Conservation (phyloP, 2,113 vertebrate species). For the Scalopus aquaticus region DNA sequence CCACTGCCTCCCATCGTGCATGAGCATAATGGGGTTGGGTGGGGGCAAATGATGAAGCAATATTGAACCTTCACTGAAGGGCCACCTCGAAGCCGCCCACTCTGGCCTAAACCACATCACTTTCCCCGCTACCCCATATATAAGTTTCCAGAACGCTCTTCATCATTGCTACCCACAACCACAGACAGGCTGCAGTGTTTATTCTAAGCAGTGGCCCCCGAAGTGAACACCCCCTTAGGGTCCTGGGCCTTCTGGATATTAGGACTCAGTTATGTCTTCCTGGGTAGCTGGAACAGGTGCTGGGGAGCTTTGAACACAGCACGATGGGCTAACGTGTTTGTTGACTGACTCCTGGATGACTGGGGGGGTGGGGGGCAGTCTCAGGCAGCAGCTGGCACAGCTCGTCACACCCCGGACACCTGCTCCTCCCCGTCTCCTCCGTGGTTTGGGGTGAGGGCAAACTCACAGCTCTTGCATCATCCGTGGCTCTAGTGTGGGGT, state of each 20-base stretch:
- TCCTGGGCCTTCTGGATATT: rapidly evolving
- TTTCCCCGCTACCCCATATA: background rate
- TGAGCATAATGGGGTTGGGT: background rate
- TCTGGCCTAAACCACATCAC: background rate
- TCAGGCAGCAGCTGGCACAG: too few relatives aligned
- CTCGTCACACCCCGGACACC: background rate
- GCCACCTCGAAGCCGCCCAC: background rate
- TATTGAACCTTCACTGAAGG: background rate
- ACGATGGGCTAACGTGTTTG: background rate
- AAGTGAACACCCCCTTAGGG: background rate
- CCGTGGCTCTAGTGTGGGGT: background rate
- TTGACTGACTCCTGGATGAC: background rate
- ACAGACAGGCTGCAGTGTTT: background rate
- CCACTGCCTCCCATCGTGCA: background rate
- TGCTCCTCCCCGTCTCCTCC: background rate
- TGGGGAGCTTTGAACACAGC: background rate
- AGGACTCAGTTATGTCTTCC: background rate
- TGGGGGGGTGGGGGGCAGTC: background rate
- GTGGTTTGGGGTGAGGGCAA: background rate
- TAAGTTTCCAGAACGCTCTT: background rate
- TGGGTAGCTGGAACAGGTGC: background rate
- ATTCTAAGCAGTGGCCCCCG: background rate
- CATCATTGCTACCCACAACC: background rate
- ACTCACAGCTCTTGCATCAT: background rate
- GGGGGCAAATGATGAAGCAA: background rate